A percentile compares a stretch with the other conserved stretches of the same genome.
phyloP scores from a whole-genome alignment of 2,113 vertebrate genomes.

The Mobula birostris region DNA sequence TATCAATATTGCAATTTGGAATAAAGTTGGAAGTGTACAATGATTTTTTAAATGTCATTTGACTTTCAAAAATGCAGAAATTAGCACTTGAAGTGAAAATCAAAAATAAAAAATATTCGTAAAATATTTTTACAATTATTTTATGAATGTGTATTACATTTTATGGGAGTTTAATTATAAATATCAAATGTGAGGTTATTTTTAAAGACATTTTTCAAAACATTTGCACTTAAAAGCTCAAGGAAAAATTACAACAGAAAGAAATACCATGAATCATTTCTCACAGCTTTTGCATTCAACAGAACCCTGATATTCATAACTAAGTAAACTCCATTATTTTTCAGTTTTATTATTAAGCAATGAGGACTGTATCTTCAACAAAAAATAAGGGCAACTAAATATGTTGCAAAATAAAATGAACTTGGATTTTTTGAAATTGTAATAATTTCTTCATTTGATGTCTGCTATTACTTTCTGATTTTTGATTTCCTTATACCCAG shows the following conservation, averaged over 20 bases:
- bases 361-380: background rate
- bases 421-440: background rate
- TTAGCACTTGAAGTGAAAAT: background rate
- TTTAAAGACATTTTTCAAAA: no score
- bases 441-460: background rate
- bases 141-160: background rate
- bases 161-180: background rate
- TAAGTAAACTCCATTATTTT: background rate
- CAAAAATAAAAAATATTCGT: background rate
- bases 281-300: background rate
- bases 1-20: background rate
- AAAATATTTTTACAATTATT: no score
- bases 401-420: background rate
- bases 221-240: no score
- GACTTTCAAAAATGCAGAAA: background rate
- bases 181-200: background rate
- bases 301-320: background rate
- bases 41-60: background rate
- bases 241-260: background rate
- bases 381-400: background rate
- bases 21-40: slow-evolving; percentile 5
- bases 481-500: background rate
- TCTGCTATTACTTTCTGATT: background rate
- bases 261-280: background rate
- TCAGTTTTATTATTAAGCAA: background rate